phyloP scores from a whole-genome alignment of 2,797 vertebrate genomes.

The Leptoclinus maculatus region DNA sequence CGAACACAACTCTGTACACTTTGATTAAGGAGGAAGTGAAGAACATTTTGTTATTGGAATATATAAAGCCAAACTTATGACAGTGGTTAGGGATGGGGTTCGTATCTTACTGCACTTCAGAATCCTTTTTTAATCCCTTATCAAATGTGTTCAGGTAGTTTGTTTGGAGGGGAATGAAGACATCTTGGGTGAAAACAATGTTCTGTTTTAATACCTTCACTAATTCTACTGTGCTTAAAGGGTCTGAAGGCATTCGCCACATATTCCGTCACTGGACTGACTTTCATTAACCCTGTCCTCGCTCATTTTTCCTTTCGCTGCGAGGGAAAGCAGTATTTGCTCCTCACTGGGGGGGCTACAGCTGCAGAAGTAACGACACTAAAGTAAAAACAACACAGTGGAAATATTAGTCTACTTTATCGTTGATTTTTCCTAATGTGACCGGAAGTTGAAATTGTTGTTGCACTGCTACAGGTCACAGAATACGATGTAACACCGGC shows the following conservation, averaged over 20 bases:
- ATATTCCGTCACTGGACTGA: no score
- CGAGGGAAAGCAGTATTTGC: not conserved
- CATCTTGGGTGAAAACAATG: no score
- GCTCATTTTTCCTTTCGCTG: no score
- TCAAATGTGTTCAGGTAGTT: not conserved
- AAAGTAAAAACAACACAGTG: not conserved
- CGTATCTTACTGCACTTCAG: not conserved
- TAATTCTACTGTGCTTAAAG: not conserved
- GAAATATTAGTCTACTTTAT: not conserved
- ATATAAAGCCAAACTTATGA: not conserved
- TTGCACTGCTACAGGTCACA: not conserved
- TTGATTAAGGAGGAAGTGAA: not conserved
- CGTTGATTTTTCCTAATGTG: not conserved
- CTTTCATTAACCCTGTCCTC: no score
- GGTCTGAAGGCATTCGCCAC: no score
- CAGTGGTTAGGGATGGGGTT: not conserved
- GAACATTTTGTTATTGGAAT: not conserved
- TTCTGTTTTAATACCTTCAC: no score
- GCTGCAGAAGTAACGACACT: not conserved
- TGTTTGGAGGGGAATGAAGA: not conserved
- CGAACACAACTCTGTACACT: constrained; percentile 6
- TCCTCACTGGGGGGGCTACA: not conserved
- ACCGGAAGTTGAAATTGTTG: not conserved
- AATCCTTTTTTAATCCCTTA: not conserved
- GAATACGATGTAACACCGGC: not conserved